A percentile compares a stretch with the other conserved stretches of the same genome.
phyloP scores from a whole-genome alignment of 1,140 invertebrate genomes.

The Eurytemora carolleeae region DNA sequence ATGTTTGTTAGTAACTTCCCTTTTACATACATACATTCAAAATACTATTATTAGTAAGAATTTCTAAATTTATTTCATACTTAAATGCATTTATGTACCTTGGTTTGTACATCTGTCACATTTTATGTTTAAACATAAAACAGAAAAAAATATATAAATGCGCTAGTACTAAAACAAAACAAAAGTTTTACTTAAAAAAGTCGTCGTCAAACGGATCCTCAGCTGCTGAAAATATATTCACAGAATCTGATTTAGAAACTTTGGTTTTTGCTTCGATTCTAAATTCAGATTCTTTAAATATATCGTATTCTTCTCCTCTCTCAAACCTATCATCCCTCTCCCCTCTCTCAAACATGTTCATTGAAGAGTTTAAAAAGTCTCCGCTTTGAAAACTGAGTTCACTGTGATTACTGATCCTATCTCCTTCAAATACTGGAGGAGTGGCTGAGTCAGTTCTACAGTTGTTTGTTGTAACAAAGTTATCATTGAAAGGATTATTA shows the following conservation, averaged over 20 bases:
- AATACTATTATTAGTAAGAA: no score
- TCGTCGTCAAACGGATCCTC: conserved; percentile 15
- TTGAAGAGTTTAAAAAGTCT: not conserved
- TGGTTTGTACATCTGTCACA: no score
- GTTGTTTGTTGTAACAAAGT: not conserved
- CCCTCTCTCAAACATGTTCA: not conserved
- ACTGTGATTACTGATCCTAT: not conserved
- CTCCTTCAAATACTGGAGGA: not conserved
- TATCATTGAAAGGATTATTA: not conserved
- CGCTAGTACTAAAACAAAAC: no score
- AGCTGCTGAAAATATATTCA: conserved; percentile 11
- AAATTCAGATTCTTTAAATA: no score
- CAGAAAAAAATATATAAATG: no score
- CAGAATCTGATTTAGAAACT: conserved; percentile 11
- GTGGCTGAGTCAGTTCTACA: not conserved
- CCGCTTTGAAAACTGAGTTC: not conserved
- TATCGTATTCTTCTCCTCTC: no score
- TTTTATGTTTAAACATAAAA: no score
- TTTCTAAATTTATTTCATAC: no score
- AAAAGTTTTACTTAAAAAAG: conserved; percentile 15
- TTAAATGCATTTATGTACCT: no score
- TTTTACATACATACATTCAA: no score
- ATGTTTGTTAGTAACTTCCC: no score
- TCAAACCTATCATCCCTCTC: not conserved
- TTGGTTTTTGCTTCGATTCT: not conserved